A percentile compares a stretch with the other conserved stretches of the same genome.
These are phyloP conservation scores for Drosophila rufa DNA, from an alignment of 1,140 invertebrate genomes.

Conservation along the genomic window DNA sequence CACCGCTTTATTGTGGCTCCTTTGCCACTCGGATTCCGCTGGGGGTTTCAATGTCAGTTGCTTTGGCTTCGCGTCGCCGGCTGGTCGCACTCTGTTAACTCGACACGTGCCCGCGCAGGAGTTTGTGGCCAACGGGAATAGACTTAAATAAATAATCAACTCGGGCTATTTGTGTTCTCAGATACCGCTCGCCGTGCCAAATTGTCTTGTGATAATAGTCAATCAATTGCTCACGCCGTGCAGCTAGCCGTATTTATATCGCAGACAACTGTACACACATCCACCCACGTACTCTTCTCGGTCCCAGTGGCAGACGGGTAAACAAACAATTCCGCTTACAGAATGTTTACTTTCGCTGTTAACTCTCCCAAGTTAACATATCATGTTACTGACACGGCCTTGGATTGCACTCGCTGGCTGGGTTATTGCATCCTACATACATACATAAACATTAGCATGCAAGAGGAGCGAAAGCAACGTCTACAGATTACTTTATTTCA, in stretches of 20 bases:
- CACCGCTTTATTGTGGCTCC: slow-evolving; percentile 5
- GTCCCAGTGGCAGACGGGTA: slow-evolving; percentile 27
- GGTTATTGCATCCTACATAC: slow-evolving; percentile 6
- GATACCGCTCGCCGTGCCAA: slow-evolving; percentile 31
- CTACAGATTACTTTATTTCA: background rate
- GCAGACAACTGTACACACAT: slow-evolving; percentile 28
- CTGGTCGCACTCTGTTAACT: slow-evolving; percentile 20
- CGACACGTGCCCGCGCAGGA: slow-evolving; percentile 32
- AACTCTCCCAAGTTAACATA: background rate
- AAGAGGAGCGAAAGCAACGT: background rate
- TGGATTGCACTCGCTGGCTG: background rate
- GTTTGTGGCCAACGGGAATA: background rate
- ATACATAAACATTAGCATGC: background rate
- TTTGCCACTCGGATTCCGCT: slow-evolving; percentile 3
- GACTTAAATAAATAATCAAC: slow-evolving; percentile 37
- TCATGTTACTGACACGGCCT: background rate
- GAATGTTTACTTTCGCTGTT: slow-evolving; percentile 8
- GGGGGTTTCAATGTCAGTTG: slow-evolving; percentile 40
- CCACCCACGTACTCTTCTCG: background rate
- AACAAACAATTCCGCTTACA: slow-evolving; percentile 22
- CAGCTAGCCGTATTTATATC: slow-evolving; percentile 32
- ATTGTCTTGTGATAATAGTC: slow-evolving; percentile 42
- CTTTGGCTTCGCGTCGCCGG: slow-evolving; percentile 10
- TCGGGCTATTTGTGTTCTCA: slow-evolving; percentile 23
- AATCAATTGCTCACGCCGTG: slow-evolving; percentile 38